Conservation (phyloP, 2,113 vertebrate genomes). For the Probosciger aterrimus region DNA sequence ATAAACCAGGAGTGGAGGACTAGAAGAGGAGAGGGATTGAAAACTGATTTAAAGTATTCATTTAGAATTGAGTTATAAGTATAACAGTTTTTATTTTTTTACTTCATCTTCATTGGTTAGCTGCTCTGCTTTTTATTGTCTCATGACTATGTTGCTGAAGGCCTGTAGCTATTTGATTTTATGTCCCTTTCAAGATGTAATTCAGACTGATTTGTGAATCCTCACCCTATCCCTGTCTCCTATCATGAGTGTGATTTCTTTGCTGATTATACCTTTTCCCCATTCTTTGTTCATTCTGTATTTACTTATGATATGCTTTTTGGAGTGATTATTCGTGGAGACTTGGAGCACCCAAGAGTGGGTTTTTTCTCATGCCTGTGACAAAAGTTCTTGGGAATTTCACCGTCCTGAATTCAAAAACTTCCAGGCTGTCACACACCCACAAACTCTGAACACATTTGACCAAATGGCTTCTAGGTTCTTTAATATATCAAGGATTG, state of each 20-base stretch:
- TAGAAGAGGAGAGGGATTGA: background rate
- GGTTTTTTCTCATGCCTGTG: background rate
- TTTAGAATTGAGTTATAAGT: background rate
- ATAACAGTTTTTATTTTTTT: background rate
- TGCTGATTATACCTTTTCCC: background rate
- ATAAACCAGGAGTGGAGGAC: background rate
- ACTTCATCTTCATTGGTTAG: background rate
- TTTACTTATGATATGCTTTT: background rate
- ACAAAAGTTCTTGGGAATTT: background rate
- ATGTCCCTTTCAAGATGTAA: background rate
- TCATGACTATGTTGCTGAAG: background rate
- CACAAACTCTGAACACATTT: background rate
- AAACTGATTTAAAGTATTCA: background rate
- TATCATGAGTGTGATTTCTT: background rate
- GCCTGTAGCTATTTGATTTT: background rate
- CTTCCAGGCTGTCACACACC: accelerated
- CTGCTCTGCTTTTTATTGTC: background rate
- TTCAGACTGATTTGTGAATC: background rate
- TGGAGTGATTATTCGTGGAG: background rate
- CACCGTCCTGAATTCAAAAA: background rate
- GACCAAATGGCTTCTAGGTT: background rate
- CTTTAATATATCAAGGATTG: background rate
- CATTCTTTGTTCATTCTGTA: background rate
- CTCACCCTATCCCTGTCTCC: background rate
- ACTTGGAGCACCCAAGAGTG: background rate